Conservation (phyloP, 2,797 vertebrate genomes). For the Picus viridis region DNA sequence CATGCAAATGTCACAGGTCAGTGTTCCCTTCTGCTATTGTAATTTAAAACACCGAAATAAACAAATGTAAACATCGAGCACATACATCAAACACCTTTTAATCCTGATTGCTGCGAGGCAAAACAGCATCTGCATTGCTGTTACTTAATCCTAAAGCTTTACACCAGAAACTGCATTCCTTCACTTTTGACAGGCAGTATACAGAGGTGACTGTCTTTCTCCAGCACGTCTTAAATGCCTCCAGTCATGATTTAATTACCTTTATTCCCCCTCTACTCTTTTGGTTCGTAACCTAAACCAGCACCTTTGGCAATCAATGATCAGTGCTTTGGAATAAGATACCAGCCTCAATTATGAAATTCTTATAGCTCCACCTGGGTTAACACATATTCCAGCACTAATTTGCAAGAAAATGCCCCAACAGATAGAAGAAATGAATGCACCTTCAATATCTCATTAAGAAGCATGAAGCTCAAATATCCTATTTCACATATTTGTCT, state of each 20-base stretch:
- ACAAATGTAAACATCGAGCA: neutral
- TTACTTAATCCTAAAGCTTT: neutral
- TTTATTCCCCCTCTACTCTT: constrained; percentile 31
- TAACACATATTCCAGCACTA: constrained; percentile 18
- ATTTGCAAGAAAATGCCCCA: constrained; percentile 37
- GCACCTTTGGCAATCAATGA: constrained; percentile 25
- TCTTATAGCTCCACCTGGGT: neutral
- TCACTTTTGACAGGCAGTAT: constrained; percentile 42
- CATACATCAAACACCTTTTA: neutral
- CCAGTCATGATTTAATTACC: constrained; percentile 38
- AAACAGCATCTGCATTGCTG: constrained; percentile 5
- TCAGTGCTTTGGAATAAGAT: constrained; percentile 21
- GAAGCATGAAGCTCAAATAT: neutral
- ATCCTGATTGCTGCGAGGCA: neutral
- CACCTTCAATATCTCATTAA: neutral
- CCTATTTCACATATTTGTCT: neutral
- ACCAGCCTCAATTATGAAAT: constrained; percentile 26
- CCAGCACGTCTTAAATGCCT: constrained; percentile 28
- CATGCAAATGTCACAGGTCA: neutral
- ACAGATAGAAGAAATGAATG: constrained; percentile 19
- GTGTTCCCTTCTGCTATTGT: neutral
- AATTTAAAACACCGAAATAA: neutral
- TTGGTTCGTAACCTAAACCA: constrained; percentile 24
- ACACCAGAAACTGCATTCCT: neutral
- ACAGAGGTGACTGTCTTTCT: constrained; percentile 11